Percentiles rank a stretch among this genome's conserved stretches.
phyloP scores from a whole-genome alignment of 2,113 vertebrate species.

The Pomatostomus ruficeps region DNA sequence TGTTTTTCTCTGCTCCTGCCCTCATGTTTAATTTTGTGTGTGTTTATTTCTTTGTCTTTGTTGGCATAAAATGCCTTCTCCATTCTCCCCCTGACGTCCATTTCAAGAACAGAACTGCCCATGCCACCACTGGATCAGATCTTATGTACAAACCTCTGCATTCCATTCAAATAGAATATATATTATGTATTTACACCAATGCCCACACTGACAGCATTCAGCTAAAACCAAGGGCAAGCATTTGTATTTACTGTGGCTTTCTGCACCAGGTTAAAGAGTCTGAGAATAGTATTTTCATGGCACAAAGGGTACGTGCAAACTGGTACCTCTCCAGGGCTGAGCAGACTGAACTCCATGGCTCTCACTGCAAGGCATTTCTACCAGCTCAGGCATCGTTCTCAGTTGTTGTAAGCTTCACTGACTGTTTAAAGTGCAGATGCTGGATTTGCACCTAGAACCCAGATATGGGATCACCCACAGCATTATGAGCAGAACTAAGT shows the following conservation, averaged over 20 bases:
- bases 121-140: not conserved
- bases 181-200: not conserved
- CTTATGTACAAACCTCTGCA: not conserved
- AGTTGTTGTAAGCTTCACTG: not conserved
- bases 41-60: not conserved
- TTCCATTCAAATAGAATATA: not conserved
- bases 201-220: not conserved
- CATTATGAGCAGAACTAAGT: not conserved
- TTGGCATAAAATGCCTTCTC: not conserved
- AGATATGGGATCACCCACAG: not conserved
- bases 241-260: not conserved
- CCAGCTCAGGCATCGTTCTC: not conserved
- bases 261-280: not conserved
- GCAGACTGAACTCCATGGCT: not conserved
- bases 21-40: not conserved
- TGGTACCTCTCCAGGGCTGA: not conserved
- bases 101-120: not conserved
- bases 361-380: not conserved
- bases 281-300: not conserved
- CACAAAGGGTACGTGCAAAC: not conserved
- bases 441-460: not conserved
- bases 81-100: not conserved
- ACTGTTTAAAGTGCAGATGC: not conserved
- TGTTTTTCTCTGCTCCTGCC: not conserved
- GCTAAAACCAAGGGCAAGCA: not conserved